Percentiles rank a stretch among this genome's conserved stretches.
phyloP scores from a whole-genome alignment of 1,140 invertebrate species.

The Leptopilina clavipes region DNA sequence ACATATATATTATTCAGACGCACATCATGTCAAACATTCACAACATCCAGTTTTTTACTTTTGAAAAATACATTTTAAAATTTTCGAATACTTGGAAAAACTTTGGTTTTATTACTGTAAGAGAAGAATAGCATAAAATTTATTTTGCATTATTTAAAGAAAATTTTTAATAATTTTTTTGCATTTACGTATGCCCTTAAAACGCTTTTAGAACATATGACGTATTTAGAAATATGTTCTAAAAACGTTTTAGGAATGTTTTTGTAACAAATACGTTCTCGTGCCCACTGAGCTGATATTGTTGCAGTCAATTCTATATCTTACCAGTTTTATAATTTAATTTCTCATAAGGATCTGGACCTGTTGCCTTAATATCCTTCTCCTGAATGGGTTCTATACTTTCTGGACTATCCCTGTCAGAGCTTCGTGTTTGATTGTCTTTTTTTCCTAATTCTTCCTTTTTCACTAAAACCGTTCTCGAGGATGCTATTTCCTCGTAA shows the following conservation, averaged over 20 bases:
- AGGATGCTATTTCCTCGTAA: conserved; percentile 72
- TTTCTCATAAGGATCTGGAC: conserved; percentile 76
- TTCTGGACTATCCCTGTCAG: conserved; percentile 68
- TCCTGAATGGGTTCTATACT: conserved; percentile 72
- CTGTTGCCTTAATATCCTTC: conserved; percentile 73
- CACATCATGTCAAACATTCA: conserved; percentile 18
- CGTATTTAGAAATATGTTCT: neutral
- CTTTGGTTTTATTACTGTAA: too few species aligned
- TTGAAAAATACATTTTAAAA: neutral
- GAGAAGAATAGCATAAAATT: too few species aligned
- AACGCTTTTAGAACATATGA: too few species aligned
- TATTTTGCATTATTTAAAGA: too few species aligned
- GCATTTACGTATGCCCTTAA: too few species aligned
- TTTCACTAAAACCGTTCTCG: conserved; percentile 54
- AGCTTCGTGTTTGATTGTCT: conserved; percentile 61
- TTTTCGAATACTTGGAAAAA: conserved; percentile 1
- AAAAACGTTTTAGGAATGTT: too few species aligned
- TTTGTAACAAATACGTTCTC: neutral
- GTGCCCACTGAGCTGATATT: too few species aligned
- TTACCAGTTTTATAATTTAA: conserved; percentile 74
- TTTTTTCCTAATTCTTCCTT: conserved; percentile 57
- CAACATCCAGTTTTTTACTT: neutral
- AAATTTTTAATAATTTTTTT: too few species aligned
- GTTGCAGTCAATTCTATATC: conserved; percentile 33
- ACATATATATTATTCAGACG: neutral